Conservation (phyloP, 2,888 invertebrate species). For the Cataglyphis altisquamis region DNA sequence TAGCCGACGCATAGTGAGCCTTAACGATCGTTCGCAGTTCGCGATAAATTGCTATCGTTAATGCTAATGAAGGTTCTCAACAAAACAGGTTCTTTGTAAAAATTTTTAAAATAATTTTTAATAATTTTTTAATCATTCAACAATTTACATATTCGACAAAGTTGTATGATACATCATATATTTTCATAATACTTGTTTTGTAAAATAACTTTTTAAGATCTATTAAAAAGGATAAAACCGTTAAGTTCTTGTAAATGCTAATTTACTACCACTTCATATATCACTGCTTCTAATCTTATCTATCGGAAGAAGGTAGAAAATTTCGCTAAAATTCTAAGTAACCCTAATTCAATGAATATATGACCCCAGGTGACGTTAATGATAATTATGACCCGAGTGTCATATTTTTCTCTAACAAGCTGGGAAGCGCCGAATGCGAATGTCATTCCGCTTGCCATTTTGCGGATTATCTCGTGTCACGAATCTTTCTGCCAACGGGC, state of each 20-base stretch:
- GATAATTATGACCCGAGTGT: constrained; percentile 19
- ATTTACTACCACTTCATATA: background rate
- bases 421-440: background rate
- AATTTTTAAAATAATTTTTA: background rate
- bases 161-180: background rate
- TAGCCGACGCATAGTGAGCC: constrained; percentile 38
- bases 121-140: background rate
- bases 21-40: constrained; percentile 72
- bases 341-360: background rate
- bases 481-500: constrained; percentile 39
- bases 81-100: constrained; percentile 23
- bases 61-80: constrained; percentile 55
- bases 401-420: background rate
- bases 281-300: background rate
- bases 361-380: constrained; percentile 16
- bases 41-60: constrained; percentile 73
- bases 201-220: background rate
- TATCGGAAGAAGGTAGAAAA: background rate
- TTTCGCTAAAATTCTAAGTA: constrained; percentile 1
- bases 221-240: background rate
- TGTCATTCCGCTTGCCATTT: background rate
- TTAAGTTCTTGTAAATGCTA: background rate
- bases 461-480: constrained; percentile 23
- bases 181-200: background rate
- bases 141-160: background rate